Evolutionary conservation across 1,140 invertebrate genomes (phyloP), one percentile per base, ranked within the genome.

Genomic region (Anadara kagoshimensis): DNA sequence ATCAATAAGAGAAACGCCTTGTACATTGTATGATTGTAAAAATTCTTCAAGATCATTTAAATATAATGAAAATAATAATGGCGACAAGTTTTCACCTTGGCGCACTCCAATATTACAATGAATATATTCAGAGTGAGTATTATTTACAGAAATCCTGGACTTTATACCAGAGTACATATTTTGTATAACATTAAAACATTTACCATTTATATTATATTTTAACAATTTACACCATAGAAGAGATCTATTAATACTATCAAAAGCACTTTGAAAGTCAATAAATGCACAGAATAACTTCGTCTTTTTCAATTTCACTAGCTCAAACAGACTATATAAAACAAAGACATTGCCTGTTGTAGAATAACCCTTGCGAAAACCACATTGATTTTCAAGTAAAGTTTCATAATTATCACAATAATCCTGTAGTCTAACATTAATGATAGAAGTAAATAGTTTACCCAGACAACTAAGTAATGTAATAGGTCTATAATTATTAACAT

Each of bases 231-330:
- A 2, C 29, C 51, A 58, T 58, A 68, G 24, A 26, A 24, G 24
- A 26, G 18, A 4, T 58, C 54, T 43, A 12, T 45, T 20, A 24
- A 68, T 36, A 22, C 4, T n/a, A 29, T 58, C 66, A 63, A 81
- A 81, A 10, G 79, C 79, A 41, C 69, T 74, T 24, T 70, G 5
- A 47, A 68, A 68, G 26, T 68, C 66, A 4, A 68, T 43, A 58
- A 68, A 68, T 18, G 53, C 51, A 45, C 51, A 56, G 41, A 22
- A 68, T 4, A 68, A 24, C 45, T 45, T 56, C 20, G 26, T 68
- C 26, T 58, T 57, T 16, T 29, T 57, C 24, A 26, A 24, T 44
- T 41, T 49, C 5, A 56, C 12, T 43, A 63, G 14, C 26, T 62
- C 47, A 54, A 63, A 44, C 29, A 64, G n/a, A 43, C 26, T n/a